Evolutionary conservation across 2,797 vertebrate species (phyloP).

Genomic region (Crenuchus spilurus): DNA sequence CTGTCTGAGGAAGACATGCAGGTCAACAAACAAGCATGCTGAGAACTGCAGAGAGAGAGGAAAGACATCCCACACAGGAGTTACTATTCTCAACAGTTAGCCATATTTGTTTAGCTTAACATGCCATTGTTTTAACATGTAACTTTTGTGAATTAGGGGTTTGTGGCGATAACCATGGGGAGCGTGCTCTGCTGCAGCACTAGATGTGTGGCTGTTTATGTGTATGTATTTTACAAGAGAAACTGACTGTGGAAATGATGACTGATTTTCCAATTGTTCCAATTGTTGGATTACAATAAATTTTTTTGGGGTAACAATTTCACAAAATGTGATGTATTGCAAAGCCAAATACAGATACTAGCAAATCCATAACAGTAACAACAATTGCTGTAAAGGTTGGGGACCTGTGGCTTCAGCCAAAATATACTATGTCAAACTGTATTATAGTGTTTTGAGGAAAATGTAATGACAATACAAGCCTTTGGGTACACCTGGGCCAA

Average conservation of each 20-base stretch:
- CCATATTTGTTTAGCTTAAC: slow-evolving; percentile 47
- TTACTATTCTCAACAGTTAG: slow-evolving; percentile 59
- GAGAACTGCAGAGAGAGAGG: slow-evolving; percentile 45
- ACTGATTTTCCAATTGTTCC: slow-evolving; percentile 21
- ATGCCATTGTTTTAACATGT: slow-evolving; percentile 59
- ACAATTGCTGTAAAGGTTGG: too few relatives aligned
- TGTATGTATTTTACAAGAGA: slow-evolving; percentile 32
- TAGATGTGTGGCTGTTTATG: slow-evolving; percentile 39
- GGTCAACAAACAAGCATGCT: slow-evolving; percentile 32
- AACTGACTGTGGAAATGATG: slow-evolving; percentile 23
- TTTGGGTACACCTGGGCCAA: too few relatives aligned
- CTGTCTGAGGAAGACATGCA: slow-evolving; percentile 31
- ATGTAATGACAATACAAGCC: too few relatives aligned
- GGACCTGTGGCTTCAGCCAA: too few relatives aligned
- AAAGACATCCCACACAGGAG: slow-evolving; percentile 40
- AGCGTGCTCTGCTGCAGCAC: slow-evolving; percentile 20
- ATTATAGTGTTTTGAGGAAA: not conserved
- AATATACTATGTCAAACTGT: not conserved
- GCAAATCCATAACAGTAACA: too few relatives aligned
- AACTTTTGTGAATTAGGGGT: slow-evolving; percentile 59
- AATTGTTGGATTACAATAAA: slow-evolving; percentile 26
- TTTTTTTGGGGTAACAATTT: not conserved
- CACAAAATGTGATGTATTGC: too few relatives aligned
- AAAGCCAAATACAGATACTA: too few relatives aligned
- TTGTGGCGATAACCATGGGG: slow-evolving; percentile 39